Conservation (phyloP, 1,140 invertebrate genomes). For the Grapholita molesta region DNA sequence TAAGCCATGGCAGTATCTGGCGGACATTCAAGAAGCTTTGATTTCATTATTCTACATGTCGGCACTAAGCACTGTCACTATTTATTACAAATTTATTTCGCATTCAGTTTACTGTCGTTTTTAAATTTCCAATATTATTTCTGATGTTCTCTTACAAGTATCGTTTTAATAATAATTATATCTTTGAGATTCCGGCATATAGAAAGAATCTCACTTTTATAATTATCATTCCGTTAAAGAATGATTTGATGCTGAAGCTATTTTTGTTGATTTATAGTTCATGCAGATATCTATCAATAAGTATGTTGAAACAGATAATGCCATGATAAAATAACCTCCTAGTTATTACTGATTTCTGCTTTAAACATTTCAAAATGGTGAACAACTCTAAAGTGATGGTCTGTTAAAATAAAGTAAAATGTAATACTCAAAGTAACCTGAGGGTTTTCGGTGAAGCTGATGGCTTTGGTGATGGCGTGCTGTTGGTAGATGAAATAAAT, state of each 20-base stretch:
- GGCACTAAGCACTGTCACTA: neutral
- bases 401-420: conserved; percentile 39
- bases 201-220: too few species aligned
- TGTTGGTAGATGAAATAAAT: conserved; percentile 71
- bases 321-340: neutral
- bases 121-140: too few species aligned
- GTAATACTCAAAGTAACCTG: conserved; percentile 64
- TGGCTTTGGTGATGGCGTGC: conserved; percentile 75
- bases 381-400: neutral
- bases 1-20: neutral
- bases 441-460: conserved; percentile 75
- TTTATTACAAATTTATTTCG: neutral
- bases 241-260: too few species aligned
- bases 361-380: neutral
- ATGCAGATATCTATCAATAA: too few species aligned
- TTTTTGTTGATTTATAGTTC: too few species aligned
- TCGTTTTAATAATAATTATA: too few species aligned
- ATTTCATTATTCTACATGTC: neutral
- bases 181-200: too few species aligned
- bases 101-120: neutral
- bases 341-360: neutral
- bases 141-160: too few species aligned
- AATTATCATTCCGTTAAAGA: too few species aligned
- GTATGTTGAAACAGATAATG: neutral
- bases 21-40: neutral